Conservation (phyloP, 2,888 invertebrate species). For the Pristionchus mayeri region DNA sequence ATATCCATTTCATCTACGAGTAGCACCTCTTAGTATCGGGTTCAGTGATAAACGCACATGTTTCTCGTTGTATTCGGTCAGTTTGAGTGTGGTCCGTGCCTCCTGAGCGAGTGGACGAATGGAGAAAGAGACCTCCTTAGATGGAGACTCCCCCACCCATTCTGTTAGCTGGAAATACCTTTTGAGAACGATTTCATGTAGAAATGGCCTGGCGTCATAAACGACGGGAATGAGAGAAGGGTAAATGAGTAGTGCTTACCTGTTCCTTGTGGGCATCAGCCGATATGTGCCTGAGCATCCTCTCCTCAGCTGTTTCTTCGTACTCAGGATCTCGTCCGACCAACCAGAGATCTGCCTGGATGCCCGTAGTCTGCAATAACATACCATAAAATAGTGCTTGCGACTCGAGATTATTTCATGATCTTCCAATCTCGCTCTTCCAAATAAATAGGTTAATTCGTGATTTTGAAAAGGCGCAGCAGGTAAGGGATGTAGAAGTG, state of each 20-base stretch:
- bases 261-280: conserved; percentile 45
- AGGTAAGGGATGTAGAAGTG: too few relatives aligned
- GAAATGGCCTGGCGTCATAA: not conserved
- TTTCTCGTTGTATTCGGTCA: conserved; percentile 56
- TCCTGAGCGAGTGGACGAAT: conserved; percentile 56
- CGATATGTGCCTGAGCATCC: conserved; percentile 47
- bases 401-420: too few relatives aligned
- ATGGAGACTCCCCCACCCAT: conserved; percentile 58
- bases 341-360: conserved; percentile 46
- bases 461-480: too few relatives aligned
- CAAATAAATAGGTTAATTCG: too few relatives aligned
- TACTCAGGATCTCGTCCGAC: not conserved
- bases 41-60: conserved; percentile 51
- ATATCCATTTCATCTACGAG: not conserved
- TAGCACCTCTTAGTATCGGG: not conserved
- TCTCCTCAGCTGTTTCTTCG: conserved; percentile 18
- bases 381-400: too few relatives aligned
- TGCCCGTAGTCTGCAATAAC: not conserved
- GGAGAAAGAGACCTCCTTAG: conserved; percentile 55
- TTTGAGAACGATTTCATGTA: not conserved
- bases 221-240: not conserved
- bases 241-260: not conserved
- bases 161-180: conserved; percentile 53
- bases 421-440: too few relatives aligned
- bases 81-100: not conserved